Percentiles rank a stretch among this genome's conserved stretches.
phyloP scores from a whole-genome alignment of 2,888 invertebrate species.

The Platerodrilus igneus region DNA sequence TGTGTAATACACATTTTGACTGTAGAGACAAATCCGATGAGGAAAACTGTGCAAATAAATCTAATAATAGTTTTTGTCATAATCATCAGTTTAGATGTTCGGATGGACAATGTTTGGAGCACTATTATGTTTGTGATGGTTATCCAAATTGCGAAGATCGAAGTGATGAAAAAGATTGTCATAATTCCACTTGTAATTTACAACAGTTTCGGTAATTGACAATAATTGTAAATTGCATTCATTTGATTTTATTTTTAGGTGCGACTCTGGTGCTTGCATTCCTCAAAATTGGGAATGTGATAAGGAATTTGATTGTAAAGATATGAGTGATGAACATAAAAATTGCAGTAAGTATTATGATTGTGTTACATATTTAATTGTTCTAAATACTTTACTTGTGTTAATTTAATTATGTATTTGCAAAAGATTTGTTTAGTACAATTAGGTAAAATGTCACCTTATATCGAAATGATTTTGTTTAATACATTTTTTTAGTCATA shows the following conservation, averaged over 20 bases:
- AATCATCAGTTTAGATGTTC: constrained; percentile 50
- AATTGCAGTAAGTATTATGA: constrained; percentile 50
- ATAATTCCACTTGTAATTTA: constrained; percentile 34
- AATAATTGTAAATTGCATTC: not conserved
- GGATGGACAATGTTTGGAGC: constrained; percentile 51
- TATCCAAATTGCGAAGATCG: constrained; percentile 49
- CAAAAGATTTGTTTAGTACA: too few relatives aligned
- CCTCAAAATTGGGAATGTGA: constrained; percentile 66
- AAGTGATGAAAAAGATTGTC: constrained; percentile 50
- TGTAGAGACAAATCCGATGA: constrained; percentile 59
- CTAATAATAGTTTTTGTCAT: constrained; percentile 43
- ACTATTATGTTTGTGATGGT: constrained; percentile 52
- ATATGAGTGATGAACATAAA: constrained; percentile 68
- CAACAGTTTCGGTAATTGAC: constrained; percentile 46
- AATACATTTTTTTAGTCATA: too few relatives aligned
- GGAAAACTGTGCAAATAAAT: constrained; percentile 45
- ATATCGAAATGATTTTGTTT: too few relatives aligned
- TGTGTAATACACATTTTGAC: constrained; percentile 53
- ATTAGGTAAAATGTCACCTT: too few relatives aligned
- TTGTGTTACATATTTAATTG: constrained; percentile 10
- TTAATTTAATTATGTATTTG: too few relatives aligned
- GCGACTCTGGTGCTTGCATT: constrained; percentile 66
- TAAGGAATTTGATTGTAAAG: constrained; percentile 67
- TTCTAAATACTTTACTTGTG: not conserved
- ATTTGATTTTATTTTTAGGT: constrained; percentile 59